These are phyloP conservation scores for Parambassis ranga DNA, from an alignment of 2,797 vertebrate species.

Conservation along the genomic window DNA sequence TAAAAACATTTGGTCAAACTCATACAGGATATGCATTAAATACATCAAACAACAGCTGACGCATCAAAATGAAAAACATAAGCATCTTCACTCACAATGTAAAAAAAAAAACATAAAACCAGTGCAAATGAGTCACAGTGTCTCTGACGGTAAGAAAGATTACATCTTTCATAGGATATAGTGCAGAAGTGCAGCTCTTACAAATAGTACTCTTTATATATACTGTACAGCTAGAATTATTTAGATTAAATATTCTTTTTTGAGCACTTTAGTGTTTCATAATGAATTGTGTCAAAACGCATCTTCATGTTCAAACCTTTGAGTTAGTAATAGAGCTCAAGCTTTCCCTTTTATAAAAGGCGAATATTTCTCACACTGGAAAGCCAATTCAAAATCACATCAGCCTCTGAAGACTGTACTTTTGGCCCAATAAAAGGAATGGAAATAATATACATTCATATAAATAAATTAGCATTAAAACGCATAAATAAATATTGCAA, in stretches of 20 bases:
- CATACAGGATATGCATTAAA: conserved; percentile 47
- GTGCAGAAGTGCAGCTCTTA: conserved; percentile 72
- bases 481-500: conserved; percentile 65
- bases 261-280: conserved; percentile 65
- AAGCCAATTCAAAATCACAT: conserved; percentile 20
- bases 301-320: conserved; percentile 21
- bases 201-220: conserved; percentile 59
- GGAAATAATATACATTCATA: conserved; percentile 56
- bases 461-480: conserved; percentile 53
- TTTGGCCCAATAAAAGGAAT: conserved; percentile 57
- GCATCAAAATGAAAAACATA: conserved; percentile 39
- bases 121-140: conserved; percentile 80
- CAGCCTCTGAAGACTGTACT: conserved; percentile 14
- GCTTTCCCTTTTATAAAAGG: conserved; percentile 1
- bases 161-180: conserved; percentile 61
- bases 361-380: background rate
- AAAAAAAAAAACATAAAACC: conserved; percentile 57
- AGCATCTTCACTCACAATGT: conserved; percentile 49
- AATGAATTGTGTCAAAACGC: conserved; percentile 49
- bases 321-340: conserved; percentile 12
- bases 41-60: conserved; percentile 43
- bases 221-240: conserved; percentile 45
- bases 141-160: conserved; percentile 74
- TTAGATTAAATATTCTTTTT: conserved; percentile 53
- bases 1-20: conserved; percentile 62